A percentile compares a stretch with the other conserved stretches of the same genome.
Conservation (phyloP, 2,113 vertebrate species). For the Talpa occidentalis region DNA sequence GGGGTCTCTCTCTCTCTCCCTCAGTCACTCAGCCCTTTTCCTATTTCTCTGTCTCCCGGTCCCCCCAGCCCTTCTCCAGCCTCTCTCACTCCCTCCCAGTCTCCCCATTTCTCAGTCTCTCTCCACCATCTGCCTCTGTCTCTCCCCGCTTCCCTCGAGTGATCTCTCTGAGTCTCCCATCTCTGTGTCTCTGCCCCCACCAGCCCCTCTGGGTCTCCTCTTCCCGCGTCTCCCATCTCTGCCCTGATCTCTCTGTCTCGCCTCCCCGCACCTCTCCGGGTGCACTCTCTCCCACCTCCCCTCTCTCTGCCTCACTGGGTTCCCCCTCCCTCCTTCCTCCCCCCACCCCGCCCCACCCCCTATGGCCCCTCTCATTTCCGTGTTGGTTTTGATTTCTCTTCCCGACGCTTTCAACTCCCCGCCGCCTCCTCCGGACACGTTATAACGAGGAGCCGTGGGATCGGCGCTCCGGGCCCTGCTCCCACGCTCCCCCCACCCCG, state of each 20-base stretch:
- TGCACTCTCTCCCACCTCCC: conserved; percentile 63
- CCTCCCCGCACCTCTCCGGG: background rate
- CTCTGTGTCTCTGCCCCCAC: too few species aligned
- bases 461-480: conserved; percentile 84
- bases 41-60: background rate
- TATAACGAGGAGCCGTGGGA: conserved; percentile 98
- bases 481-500: conserved; percentile 64
- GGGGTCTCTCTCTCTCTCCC: background rate
- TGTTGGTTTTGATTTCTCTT: conserved; percentile 86
- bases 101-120: background rate
- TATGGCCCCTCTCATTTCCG: conserved; percentile 84
- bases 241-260: background rate
- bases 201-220: too few species aligned
- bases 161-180: too few species aligned
- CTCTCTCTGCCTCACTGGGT: conserved; percentile 80
- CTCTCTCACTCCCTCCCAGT: background rate
- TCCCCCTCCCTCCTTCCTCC: conserved; percentile 34
- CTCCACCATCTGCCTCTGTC: background rate
- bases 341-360: conserved; percentile 68
- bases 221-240: background rate
- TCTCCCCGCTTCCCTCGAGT: background rate
- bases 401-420: conserved; percentile 94
- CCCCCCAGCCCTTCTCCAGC: background rate
- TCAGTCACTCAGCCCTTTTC: background rate
- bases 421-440: conserved; percentile 96